Percentiles rank a stretch among this genome's conserved stretches.
Evolutionary conservation across 2,797 vertebrate genomes (phyloP).

Genomic region (Brachyalestes nurse): DNA sequence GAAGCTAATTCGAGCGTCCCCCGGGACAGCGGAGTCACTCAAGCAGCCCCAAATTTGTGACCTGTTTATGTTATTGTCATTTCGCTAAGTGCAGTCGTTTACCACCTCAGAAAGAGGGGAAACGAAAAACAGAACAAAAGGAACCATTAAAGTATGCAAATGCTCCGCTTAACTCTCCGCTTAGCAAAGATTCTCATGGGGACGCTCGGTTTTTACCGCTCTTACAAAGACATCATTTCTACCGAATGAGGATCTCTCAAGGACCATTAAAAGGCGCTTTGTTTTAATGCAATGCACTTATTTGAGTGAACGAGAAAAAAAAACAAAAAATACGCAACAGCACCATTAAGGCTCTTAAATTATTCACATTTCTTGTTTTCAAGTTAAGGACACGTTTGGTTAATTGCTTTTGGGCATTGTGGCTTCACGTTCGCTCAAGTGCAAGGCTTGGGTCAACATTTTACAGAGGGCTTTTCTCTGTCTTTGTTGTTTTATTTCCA

Average conservation of each 20-base stretch:
- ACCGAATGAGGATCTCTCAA: slow-evolving; percentile 28
- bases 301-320: slow-evolving; percentile 18
- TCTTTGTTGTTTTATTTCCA: too few species aligned
- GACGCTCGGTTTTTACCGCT: slow-evolving; percentile 66
- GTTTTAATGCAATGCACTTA: slow-evolving; percentile 48
- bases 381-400: slow-evolving; percentile 44
- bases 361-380: slow-evolving; percentile 40
- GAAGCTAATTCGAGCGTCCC: slow-evolving; percentile 7
- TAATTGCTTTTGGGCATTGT: slow-evolving; percentile 44
- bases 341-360: slow-evolving; percentile 39
- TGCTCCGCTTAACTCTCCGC: slow-evolving; percentile 59
- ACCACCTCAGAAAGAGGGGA: slow-evolving; percentile 22
- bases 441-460: neutral
- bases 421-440: slow-evolving; percentile 10
- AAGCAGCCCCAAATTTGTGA: slow-evolving; percentile 20
- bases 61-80: slow-evolving; percentile 39
- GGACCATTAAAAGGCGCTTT: slow-evolving; percentile 47
- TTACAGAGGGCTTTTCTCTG: neutral
- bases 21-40: neutral
- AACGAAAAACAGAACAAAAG: slow-evolving; percentile 44
- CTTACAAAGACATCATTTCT: slow-evolving; percentile 56
- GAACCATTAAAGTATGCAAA: slow-evolving; percentile 54
- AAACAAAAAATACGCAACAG: slow-evolving; percentile 5
- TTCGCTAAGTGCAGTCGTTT: slow-evolving; percentile 49
- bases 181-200: slow-evolving; percentile 52